phyloP scores from a whole-genome alignment of 2,888 invertebrate species.

The Odontothrips loti region DNA sequence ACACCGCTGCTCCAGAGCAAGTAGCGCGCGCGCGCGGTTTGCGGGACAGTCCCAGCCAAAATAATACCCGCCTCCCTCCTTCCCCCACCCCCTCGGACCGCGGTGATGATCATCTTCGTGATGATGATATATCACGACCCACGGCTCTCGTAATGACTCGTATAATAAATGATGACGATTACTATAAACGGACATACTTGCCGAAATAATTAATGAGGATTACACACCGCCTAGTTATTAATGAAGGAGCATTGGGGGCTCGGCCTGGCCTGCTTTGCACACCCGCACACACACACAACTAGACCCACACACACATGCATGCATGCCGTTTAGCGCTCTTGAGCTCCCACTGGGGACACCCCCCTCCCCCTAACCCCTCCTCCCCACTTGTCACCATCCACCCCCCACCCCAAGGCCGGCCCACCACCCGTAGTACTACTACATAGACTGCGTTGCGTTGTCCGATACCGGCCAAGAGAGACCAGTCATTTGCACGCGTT shows the following conservation, averaged over 20 bases:
- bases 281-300: not conserved
- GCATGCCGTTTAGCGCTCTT: not conserved
- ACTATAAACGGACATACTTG: not conserved
- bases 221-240: not conserved
- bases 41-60: not conserved
- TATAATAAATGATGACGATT: not conserved
- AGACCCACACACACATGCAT: not conserved
- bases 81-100: no score
- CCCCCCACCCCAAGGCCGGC: not conserved
- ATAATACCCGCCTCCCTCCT: no score
- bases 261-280: not conserved
- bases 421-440: not conserved
- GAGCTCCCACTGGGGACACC: not conserved
- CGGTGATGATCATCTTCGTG: no score
- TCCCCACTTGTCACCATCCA: not conserved
- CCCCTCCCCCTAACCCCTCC: not conserved
- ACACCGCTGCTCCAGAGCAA: not conserved
- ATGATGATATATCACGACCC: no score
- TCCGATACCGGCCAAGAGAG: not conserved
- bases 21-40: not conserved
- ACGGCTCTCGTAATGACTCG: no score
- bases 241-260: not conserved
- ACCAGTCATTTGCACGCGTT: slow-evolving; percentile 6
- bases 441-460: not conserved
- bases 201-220: not conserved